phyloP scores from a whole-genome alignment of 2,888 invertebrate species.

The Cryptus armator region DNA sequence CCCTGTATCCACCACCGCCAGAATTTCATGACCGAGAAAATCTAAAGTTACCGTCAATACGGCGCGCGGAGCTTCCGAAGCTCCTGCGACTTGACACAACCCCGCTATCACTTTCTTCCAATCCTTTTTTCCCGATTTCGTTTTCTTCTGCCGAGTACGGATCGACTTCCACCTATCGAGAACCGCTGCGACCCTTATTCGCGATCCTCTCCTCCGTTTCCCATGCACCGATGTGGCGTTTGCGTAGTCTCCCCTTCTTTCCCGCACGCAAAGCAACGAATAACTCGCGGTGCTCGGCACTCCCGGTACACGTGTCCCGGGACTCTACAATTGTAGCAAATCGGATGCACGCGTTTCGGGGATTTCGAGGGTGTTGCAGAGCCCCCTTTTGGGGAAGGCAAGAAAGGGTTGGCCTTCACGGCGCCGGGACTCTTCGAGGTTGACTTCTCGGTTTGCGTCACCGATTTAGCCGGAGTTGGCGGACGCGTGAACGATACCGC shows the following conservation, averaged over 20 bases:
- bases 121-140: constrained; percentile 50
- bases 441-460: no score
- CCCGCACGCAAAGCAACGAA: neutral
- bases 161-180: neutral
- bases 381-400: neutral
- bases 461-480: no score
- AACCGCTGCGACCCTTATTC: neutral
- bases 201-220: neutral
- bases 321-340: neutral
- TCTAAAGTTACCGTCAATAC: no score
- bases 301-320: neutral
- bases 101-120: no score
- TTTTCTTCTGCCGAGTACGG: neutral
- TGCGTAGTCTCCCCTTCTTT: neutral
- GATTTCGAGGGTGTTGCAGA: no score
- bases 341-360: no score
- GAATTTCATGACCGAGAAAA: neutral
- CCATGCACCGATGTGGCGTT: neutral
- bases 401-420: neutral
- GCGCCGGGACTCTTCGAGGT: no score
- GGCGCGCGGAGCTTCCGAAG: no score
- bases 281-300: neutral
- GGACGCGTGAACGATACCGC: no score
- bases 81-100: no score
- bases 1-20: neutral